Evolutionary conservation across 2,888 invertebrate genomes (phyloP).

Genomic region (Desoria tigrina): DNA sequence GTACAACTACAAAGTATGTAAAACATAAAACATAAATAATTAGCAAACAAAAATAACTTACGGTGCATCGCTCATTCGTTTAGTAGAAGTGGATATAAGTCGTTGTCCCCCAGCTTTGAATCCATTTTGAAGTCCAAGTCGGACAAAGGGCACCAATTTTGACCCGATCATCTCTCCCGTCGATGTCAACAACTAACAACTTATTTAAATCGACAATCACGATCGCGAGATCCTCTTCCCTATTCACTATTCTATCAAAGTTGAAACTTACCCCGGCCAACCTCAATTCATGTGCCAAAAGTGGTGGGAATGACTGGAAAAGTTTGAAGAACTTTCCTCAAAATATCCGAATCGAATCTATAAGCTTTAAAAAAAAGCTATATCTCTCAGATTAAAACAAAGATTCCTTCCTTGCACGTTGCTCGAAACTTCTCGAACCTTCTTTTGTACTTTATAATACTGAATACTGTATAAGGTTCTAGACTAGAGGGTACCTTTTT

Average conservation of each 20-base stretch:
- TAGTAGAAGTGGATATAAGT: conserved; percentile 15
- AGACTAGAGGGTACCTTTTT: too few species aligned
- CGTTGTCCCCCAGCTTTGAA: not conserved
- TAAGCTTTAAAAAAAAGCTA: too few species aligned
- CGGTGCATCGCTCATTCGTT: conserved; percentile 15
- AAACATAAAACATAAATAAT: conserved; percentile 1
- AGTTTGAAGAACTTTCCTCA: conserved; percentile 12
- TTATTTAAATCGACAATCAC: too few species aligned
- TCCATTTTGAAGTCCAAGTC: conserved; percentile 10
- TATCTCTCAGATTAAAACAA: too few species aligned
- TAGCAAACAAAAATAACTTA: too few species aligned
- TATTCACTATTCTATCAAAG: too few species aligned
- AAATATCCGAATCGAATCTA: not conserved
- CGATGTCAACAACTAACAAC: not conserved
- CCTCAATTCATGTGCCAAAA: not conserved
- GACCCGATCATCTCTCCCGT: conserved; percentile 32
- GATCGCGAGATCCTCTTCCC: too few species aligned
- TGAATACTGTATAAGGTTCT: too few species aligned
- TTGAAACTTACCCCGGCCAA: not conserved
- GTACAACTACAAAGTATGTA: not conserved
- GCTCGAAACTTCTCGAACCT: too few species aligned
- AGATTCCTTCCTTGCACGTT: too few species aligned
- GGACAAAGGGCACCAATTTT: conserved; percentile 25
- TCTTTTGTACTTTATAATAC: too few species aligned
- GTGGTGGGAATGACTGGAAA: not conserved